Evolutionary conservation across 2,888 invertebrate species (phyloP).

Genomic region (Nomada goodeniana): DNA sequence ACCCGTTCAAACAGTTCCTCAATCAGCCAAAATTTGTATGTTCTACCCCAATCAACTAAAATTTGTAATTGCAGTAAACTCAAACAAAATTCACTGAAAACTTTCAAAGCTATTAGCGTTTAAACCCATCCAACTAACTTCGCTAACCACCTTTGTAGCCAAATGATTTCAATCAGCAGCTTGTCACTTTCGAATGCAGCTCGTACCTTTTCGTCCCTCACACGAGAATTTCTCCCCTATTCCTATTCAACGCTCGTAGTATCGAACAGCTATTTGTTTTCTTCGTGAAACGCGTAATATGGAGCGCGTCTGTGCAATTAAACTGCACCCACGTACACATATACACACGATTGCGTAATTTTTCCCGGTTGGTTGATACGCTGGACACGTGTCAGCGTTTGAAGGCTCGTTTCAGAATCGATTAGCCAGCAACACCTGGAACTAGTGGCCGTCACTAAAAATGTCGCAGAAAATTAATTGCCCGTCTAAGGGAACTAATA

Average conservation of each 20-base stretch:
- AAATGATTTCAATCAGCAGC: slow-evolving; percentile 22
- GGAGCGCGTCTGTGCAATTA: slow-evolving; percentile 18
- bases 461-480: slow-evolving; percentile 78
- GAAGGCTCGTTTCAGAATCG: slow-evolving; percentile 62
- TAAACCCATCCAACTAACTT: not conserved
- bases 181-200: slow-evolving; percentile 15
- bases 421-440: slow-evolving; percentile 45
- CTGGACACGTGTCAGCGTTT: slow-evolving; percentile 57
- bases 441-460: slow-evolving; percentile 64
- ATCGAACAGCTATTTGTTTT: slow-evolving; percentile 35
- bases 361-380: slow-evolving; percentile 20
- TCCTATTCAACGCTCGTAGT: slow-evolving; percentile 4
- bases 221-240: too few relatives aligned
- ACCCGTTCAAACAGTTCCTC: not conserved
- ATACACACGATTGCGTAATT: not conserved
- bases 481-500: slow-evolving; percentile 75
- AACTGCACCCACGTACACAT: slow-evolving; percentile 8
- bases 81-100: slow-evolving; percentile 10
- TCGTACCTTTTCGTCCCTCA: not conserved
- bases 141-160: slow-evolving; percentile 10
- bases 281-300: slow-evolving; percentile 30
- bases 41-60: slow-evolving; percentile 11
- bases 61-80: slow-evolving; percentile 7
- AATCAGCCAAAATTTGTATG: not conserved
- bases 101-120: slow-evolving; percentile 13